phyloP scores from a whole-genome alignment of 2,113 vertebrate genomes.

The Numida meleagris region DNA sequence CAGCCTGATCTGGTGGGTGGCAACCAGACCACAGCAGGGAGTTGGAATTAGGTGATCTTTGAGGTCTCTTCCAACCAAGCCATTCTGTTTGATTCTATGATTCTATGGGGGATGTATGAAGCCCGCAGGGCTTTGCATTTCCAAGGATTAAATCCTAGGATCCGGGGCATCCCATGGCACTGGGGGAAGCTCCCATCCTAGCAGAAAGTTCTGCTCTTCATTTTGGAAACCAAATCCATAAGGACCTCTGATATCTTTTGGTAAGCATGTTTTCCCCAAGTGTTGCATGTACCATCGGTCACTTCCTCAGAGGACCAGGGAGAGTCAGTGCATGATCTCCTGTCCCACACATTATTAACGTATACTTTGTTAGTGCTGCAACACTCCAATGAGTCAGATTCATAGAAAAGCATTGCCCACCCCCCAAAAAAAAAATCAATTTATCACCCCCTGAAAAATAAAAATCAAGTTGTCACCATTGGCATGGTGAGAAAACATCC shows the following conservation, averaged over 20 bases:
- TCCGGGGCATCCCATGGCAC: background rate
- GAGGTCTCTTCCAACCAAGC: too few species aligned
- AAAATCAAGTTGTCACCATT: background rate
- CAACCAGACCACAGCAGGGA: too few species aligned
- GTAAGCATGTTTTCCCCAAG: background rate
- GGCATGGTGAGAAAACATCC: background rate
- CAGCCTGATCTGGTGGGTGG: too few species aligned
- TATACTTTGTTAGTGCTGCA: background rate
- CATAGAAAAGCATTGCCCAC: background rate
- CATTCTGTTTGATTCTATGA: too few species aligned
- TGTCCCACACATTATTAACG: background rate
- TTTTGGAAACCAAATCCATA: background rate
- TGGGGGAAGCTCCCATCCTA: background rate
- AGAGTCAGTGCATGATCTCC: background rate
- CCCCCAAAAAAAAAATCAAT: background rate
- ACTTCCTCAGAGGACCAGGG: background rate
- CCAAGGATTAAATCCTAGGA: background rate
- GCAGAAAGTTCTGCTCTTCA: background rate
- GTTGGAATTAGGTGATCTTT: too few species aligned
- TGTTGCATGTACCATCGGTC: background rate
- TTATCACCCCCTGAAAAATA: background rate
- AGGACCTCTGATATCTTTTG: background rate
- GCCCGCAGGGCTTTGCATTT: background rate
- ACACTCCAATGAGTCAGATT: background rate
- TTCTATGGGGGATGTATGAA: accelerated